Base-by-base conservation (phyloP, 2,888 invertebrate species). In the Odontothrips loti region DNA sequence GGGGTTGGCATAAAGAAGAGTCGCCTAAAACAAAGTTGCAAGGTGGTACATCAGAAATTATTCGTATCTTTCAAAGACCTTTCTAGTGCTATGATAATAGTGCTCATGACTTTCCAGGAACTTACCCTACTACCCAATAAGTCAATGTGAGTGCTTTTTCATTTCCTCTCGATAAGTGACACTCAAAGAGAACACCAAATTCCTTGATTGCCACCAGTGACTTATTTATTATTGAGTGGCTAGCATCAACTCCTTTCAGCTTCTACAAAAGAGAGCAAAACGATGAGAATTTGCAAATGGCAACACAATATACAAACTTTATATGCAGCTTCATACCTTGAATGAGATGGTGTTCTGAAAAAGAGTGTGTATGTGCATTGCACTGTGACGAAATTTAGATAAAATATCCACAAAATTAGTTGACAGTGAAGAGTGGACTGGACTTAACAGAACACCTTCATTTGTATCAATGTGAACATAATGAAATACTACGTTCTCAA, bases 41-140 rank as follows among this genome's bases (percentile, higher is more conserved):
- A 9, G n/a, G n/a, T n/a, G n/a, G n/a, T n/a, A n/a, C n/a, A 79
- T 75, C 43, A 78, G 34, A 4, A 15, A 81, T n/a, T 0, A 34
- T 43, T 43, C 3, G 2, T 79, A 15, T 48, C 34, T 79, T 80
- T 43, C 34, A 78, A 80, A 27, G 34, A 17, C 58, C 15, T 11
- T 58, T 1, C 17, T 58, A 58, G n/a, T 58, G n/a, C n/a, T n/a
- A n/a, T n/a, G n/a, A n/a, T 58, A 0, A 58, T 17, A 43, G 58
- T 58, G 58, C 6, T 58, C 15, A 6, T 43, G 34, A 17, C 58
- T 51, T 51, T 51, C 15, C 20, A 2, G 1, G 2, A 47, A 48
- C 89, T 88, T 88, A 93, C 94, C 95, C 95, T 68, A 94, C 90
- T 82, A 94, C 94, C 95, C 95, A 95, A 87, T 93, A 96, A 63